Evolutionary conservation across 2,797 vertebrate species (phyloP).

Genomic region (Macropodus opercularis): DNA sequence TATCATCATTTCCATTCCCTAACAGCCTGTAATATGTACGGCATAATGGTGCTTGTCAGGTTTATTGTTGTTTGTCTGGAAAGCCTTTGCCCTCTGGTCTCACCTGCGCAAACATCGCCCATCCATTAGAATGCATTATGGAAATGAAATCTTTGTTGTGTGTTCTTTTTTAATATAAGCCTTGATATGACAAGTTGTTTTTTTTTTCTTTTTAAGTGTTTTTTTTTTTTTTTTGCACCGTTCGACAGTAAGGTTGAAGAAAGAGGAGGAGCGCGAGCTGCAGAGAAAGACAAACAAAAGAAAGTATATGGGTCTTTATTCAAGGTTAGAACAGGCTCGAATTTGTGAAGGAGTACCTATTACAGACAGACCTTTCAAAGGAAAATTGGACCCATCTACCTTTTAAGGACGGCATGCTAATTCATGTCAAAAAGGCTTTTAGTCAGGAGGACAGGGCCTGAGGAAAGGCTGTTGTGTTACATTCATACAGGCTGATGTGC

Average conservation of each 20-base stretch:
- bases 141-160: conserved; percentile 77
- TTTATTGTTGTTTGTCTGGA: conserved; percentile 81
- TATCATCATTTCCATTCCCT: conserved; percentile 81
- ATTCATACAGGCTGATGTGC: conserved; percentile 59
- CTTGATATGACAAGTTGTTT: conserved; percentile 60
- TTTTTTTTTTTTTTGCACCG: conserved; percentile 17
- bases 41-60: conserved; percentile 82
- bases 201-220: conserved; percentile 18
- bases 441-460: conserved; percentile 65
- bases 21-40: conserved; percentile 77
- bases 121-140: conserved; percentile 85
- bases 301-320: conserved; percentile 80
- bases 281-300: conserved; percentile 9
- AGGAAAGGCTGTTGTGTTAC: conserved; percentile 65
- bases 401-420: conserved; percentile 98
- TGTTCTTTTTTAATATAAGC: conserved; percentile 61
- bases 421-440: conserved; percentile 86
- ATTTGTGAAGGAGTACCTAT: conserved; percentile 92
- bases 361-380: conserved; percentile 94
- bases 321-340: conserved; percentile 90
- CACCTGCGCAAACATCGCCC: conserved; percentile 76
- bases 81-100: conserved; percentile 78
- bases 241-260: conserved; percentile 45
- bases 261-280: conserved; percentile 24
- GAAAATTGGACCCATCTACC: conserved; percentile 93